A percentile compares a stretch with the other conserved stretches of the same genome.
Evolutionary conservation across 2,888 invertebrate genomes (phyloP).

Genomic region (Erpobdella octoculata): DNA sequence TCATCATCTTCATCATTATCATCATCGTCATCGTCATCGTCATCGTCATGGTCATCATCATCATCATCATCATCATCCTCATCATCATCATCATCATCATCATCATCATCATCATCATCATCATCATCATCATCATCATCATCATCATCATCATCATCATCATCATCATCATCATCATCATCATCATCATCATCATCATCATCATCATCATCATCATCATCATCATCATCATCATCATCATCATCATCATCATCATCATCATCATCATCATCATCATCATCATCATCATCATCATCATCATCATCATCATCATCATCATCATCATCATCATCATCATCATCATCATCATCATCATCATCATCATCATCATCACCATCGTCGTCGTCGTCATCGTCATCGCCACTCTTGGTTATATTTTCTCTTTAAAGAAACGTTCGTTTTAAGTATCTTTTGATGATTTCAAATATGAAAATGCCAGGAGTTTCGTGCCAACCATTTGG

Average conservation of each 20-base stretch:
- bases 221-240: conserved; percentile 13
- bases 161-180: conserved; percentile 19
- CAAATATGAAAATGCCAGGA: too few species aligned
- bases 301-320: conserved; percentile 25
- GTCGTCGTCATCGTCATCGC: too few species aligned
- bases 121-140: conserved; percentile 13
- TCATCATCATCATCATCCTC: conserved; percentile 10
- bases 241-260: conserved; percentile 13
- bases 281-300: conserved; percentile 19
- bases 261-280: conserved; percentile 18
- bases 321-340: conserved; percentile 26
- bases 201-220: conserved; percentile 13
- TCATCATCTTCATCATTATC: conserved; percentile 10
- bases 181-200: conserved; percentile 13
- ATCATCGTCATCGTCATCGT: too few species aligned
- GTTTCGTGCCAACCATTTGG: too few species aligned
- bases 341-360: conserved; percentile 25
- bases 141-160: conserved; percentile 18
- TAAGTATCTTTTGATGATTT: too few species aligned
- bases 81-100: conserved; percentile 13
- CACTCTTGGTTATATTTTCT: too few species aligned
- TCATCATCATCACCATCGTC: neutral
- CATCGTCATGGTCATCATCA: conserved; percentile 14
- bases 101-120: conserved; percentile 13
- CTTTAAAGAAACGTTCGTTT: too few species aligned